Evolutionary conservation across 1,140 invertebrate genomes (phyloP).

Genomic region (Belonocnema kinseyi): DNA sequence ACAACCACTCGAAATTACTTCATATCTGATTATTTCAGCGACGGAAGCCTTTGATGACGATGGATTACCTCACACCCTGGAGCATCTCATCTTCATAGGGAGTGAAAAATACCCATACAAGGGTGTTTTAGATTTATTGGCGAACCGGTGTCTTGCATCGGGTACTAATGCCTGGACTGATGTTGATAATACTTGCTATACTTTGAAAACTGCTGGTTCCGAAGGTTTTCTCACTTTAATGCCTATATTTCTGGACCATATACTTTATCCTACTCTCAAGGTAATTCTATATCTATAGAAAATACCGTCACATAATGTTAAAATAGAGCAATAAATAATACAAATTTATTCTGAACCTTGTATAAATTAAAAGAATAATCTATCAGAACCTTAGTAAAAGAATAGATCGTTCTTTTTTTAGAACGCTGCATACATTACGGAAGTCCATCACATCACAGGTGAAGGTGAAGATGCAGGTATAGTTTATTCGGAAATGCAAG

Average conservation of each 20-base stretch:
- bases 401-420: constrained; percentile 56
- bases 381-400: too few relatives aligned
- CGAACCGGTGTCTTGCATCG: constrained; percentile 91
- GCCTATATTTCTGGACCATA: constrained; percentile 93
- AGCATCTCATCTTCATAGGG: constrained; percentile 94
- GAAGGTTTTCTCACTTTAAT: constrained; percentile 92
- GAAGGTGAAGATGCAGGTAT: constrained; percentile 93
- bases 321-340: not conserved
- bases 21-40: constrained; percentile 73
- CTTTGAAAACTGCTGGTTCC: constrained; percentile 89
- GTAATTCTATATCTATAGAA: constrained; percentile 69
- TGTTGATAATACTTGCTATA: constrained; percentile 92
- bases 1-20: too few relatives aligned
- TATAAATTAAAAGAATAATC: too few relatives aligned
- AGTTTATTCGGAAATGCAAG: constrained; percentile 96
- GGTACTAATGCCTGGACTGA: constrained; percentile 93
- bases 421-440: constrained; percentile 90
- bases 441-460: constrained; percentile 93
- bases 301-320: not conserved
- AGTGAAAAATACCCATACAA: constrained; percentile 94
- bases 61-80: constrained; percentile 93
- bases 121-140: constrained; percentile 90
- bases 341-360: too few relatives aligned
- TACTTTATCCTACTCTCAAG: constrained; percentile 89
- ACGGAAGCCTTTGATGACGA: constrained; percentile 95